A percentile compares a stretch with the other conserved stretches of the same genome.
Evolutionary conservation across 2,888 invertebrate species (phyloP).

Genomic region (Protophormia terraenovae): DNA sequence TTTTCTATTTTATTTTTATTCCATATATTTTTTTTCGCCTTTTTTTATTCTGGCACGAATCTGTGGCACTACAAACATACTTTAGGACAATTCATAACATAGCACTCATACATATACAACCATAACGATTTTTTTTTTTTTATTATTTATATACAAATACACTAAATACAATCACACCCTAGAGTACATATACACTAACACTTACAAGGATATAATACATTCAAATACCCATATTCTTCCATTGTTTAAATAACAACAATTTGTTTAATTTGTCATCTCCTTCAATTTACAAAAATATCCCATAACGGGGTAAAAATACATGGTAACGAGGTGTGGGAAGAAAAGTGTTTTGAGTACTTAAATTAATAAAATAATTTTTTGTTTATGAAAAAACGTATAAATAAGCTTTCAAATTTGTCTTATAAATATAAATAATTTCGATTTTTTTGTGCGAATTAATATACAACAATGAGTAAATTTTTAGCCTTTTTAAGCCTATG

Average conservation of each 20-base stretch:
- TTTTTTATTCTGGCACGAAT: constrained; percentile 52
- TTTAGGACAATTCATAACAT: constrained; percentile 20
- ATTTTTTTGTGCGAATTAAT: too few species aligned
- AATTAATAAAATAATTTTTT: too few species aligned
- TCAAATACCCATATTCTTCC: constrained; percentile 32
- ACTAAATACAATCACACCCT: background rate
- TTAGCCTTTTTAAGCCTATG: too few species aligned
- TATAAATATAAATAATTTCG: too few species aligned
- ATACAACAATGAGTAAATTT: too few species aligned
- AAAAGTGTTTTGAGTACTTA: background rate
- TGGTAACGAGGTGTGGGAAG: background rate
- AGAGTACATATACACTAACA: too few species aligned
- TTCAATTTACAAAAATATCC: constrained; percentile 58
- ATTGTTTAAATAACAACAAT: constrained; percentile 65
- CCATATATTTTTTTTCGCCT: too few species aligned
- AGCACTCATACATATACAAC: background rate
- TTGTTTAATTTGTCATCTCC: constrained; percentile 68
- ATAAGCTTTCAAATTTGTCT: too few species aligned
- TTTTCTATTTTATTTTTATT: constrained; percentile 51
- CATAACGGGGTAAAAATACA: constrained; percentile 41
- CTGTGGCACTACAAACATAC: constrained; percentile 45
- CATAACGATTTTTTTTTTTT: background rate
- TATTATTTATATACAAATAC: background rate
- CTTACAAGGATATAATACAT: background rate
- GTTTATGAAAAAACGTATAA: too few species aligned